Conservation (phyloP, 2,113 vertebrate genomes). For the Cheirogaleus medius region DNA sequence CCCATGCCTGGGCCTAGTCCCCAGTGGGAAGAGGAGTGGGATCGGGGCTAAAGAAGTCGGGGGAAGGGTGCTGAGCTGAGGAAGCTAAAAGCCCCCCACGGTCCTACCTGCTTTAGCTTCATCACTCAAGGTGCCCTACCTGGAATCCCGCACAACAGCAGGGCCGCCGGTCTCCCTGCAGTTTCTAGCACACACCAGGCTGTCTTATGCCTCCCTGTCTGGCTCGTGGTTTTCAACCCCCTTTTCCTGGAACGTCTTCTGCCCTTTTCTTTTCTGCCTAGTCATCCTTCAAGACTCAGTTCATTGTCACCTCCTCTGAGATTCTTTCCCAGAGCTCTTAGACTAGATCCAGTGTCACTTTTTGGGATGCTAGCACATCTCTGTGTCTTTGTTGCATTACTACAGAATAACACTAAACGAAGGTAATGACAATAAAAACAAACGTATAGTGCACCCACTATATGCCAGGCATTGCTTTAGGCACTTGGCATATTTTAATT, state of each 20-base stretch:
- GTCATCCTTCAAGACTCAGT: neutral
- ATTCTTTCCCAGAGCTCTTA: neutral
- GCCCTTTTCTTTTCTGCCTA: neutral
- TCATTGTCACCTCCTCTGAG: neutral
- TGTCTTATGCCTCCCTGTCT: neutral
- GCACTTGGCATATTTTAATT: neutral
- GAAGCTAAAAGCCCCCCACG: neutral
- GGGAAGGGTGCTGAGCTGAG: neutral
- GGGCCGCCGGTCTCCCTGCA: neutral
- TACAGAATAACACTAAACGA: neutral
- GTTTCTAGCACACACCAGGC: neutral
- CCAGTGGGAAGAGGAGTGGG: neutral
- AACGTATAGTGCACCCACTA: neutral
- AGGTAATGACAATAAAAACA: neutral
- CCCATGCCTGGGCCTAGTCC: neutral
- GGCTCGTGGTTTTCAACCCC: neutral
- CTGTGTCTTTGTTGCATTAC: neutral
- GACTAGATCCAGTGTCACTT: neutral
- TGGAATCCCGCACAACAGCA: neutral
- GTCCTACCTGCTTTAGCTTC: neutral
- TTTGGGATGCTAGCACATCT: neutral
- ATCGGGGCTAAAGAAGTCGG: neutral
- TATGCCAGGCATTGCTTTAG: neutral
- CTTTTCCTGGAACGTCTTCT: neutral
- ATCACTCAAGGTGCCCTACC: neutral